A percentile compares a stretch with the other conserved stretches of the same genome.
Conservation (phyloP, 2,888 invertebrate species). For the Syritta pipiens region DNA sequence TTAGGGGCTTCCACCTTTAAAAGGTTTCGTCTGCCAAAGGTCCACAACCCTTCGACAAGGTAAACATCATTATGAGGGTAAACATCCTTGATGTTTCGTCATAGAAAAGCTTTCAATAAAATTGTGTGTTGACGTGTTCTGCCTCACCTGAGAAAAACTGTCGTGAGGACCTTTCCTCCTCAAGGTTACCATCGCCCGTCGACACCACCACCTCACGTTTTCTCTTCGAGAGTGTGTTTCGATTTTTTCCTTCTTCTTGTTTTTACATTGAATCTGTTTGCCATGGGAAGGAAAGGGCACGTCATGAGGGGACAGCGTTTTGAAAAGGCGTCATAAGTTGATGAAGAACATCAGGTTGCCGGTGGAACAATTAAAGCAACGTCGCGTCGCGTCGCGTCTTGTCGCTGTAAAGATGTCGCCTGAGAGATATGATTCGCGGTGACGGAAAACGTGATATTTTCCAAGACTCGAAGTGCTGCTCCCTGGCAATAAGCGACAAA, state of each 20-base stretch:
- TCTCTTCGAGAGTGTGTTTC: no score
- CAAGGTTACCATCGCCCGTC: conserved; percentile 59
- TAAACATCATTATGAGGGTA: conserved; percentile 67
- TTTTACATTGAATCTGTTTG: no score
- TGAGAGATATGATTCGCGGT: no score
- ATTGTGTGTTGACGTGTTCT: conserved; percentile 43
- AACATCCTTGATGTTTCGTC: conserved; percentile 63
- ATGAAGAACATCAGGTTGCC: no score
- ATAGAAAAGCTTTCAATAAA: conserved; percentile 62
- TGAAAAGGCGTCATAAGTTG: conserved; percentile 33
- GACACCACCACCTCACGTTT: no score
- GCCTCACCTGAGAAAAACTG: conserved; percentile 31
- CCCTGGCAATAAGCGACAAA: no score
- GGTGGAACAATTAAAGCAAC: no score
- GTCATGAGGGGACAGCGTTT: conserved; percentile 1
- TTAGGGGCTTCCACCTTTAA: conserved; percentile 49
- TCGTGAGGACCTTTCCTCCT: conserved; percentile 36
- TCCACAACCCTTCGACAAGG: conserved; percentile 67
- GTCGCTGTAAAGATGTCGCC: no score
- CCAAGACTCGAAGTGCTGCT: no score
- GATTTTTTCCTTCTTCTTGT: no score
- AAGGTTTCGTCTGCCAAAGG: conserved; percentile 58
- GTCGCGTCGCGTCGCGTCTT: no score
- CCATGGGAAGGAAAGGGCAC: neutral
- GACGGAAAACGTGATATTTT: no score